Evolutionary conservation across 2,888 invertebrate genomes (phyloP).

Genomic region (Cheilosia pagana): DNA sequence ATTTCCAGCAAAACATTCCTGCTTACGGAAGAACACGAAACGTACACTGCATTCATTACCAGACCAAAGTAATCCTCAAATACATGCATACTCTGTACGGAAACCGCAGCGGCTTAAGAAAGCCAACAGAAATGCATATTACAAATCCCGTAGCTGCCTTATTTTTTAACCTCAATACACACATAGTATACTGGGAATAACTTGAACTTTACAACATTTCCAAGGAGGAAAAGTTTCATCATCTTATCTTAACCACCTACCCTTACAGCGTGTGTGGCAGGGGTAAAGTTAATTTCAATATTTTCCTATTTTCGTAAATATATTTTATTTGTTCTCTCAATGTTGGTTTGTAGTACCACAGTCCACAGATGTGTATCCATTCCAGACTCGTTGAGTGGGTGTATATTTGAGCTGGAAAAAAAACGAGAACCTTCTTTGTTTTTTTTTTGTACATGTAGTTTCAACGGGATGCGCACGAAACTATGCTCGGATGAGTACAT

Average conservation of each 20-base stretch:
- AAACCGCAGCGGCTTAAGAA: slow-evolving; percentile 59
- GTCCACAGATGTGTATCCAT: slow-evolving; percentile 32
- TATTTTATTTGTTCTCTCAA: slow-evolving; percentile 44
- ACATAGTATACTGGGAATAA: slow-evolving; percentile 3
- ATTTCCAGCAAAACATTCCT: slow-evolving; percentile 15
- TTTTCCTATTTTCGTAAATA: slow-evolving; percentile 59
- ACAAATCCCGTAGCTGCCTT: slow-evolving; percentile 43
- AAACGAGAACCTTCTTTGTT: not conserved
- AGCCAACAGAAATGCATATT: slow-evolving; percentile 44
- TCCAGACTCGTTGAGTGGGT: not conserved
- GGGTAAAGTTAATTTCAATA: slow-evolving; percentile 69
- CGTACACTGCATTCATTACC: slow-evolving; percentile 40
- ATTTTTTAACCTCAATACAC: slow-evolving; percentile 10
- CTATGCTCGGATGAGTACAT: not conserved
- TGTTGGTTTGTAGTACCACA: slow-evolving; percentile 38
- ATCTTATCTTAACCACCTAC: not conserved
- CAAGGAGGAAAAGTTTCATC: slow-evolving; percentile 14
- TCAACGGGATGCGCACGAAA: slow-evolving; percentile 1
- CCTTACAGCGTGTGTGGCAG: not conserved
- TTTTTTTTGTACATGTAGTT: slow-evolving; percentile 18
- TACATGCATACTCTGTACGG: slow-evolving; percentile 4
- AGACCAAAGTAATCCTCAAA: slow-evolving; percentile 26
- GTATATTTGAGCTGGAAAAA: not conserved
- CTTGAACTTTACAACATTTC: slow-evolving; percentile 45
- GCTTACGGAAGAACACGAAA: slow-evolving; percentile 21